phyloP scores from a whole-genome alignment of 2,797 vertebrate species.

The Hippoglossus hippoglossus region DNA sequence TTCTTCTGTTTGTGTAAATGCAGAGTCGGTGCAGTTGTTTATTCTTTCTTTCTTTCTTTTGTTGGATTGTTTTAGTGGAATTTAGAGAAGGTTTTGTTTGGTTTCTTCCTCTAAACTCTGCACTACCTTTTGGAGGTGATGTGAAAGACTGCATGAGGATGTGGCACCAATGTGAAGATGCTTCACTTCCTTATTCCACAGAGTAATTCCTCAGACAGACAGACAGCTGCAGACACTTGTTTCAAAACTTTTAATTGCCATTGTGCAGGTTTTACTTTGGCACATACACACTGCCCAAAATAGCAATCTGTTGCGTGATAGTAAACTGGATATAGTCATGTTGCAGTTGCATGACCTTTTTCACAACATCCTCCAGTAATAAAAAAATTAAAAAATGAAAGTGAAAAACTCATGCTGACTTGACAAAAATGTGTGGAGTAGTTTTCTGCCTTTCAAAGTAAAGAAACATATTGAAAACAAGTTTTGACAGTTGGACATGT shows the following conservation, averaged over 20 bases:
- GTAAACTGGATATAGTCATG: neutral
- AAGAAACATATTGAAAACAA: neutral
- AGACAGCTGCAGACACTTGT: neutral
- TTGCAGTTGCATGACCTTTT: neutral
- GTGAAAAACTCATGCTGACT: neutral
- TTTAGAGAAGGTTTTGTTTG: neutral
- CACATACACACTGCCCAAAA: neutral
- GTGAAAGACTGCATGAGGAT: conserved; percentile 21
- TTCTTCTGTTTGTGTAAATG: conserved; percentile 7
- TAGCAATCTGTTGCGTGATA: neutral
- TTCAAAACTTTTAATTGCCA: neutral
- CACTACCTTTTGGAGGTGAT: neutral
- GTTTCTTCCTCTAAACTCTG: neutral
- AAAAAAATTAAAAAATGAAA: neutral
- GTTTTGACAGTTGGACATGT: neutral
- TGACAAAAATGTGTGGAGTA: neutral
- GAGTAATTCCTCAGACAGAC: neutral
- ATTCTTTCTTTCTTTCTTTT: conserved; percentile 4
- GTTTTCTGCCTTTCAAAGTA: neutral
- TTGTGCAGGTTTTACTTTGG: neutral
- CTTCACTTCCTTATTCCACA: conserved; percentile 29
- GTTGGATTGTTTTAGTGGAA: neutral
- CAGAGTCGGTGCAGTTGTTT: neutral
- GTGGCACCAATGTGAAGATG: neutral
- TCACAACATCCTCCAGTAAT: neutral